phyloP scores from a whole-genome alignment of 2,888 invertebrate species.

The Tinea pellionella region DNA sequence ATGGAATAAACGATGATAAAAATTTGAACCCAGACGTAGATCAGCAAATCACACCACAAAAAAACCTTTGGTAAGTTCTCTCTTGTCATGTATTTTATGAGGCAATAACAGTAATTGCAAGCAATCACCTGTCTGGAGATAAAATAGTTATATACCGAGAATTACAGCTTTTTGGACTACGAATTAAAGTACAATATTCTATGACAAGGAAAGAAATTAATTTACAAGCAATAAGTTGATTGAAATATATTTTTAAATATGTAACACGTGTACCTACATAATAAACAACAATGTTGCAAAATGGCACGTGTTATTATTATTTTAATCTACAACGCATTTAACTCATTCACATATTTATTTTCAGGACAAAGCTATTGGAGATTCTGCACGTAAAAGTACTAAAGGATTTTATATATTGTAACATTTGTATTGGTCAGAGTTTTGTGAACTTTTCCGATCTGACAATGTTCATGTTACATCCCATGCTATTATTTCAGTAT shows the following conservation, averaged over 20 bases:
- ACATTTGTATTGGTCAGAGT: slow-evolving; percentile 70
- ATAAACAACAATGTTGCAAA: too few relatives aligned
- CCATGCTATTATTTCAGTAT: slow-evolving; percentile 69
- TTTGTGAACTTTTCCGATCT: slow-evolving; percentile 73
- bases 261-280: too few relatives aligned
- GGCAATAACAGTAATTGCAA: neutral
- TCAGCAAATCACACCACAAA: neutral
- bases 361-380: slow-evolving; percentile 35
- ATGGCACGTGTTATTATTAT: too few relatives aligned
- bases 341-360: slow-evolving; percentile 22
- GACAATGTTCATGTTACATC: slow-evolving; percentile 72
- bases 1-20: neutral
- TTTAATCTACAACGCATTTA: too few relatives aligned
- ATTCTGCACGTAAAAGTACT: slow-evolving; percentile 58
- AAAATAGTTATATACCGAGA: too few relatives aligned
- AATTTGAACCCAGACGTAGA: neutral
- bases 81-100: neutral
- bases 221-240: too few relatives aligned
- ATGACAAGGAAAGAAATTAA: too few relatives aligned
- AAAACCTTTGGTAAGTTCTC: neutral
- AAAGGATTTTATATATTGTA: slow-evolving; percentile 64
- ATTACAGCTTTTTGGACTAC: too few relatives aligned
- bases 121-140: neutral
- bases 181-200: too few relatives aligned
- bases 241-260: too few relatives aligned